Evolutionary conservation across 2,797 vertebrate genomes (phyloP).

Genomic region (Channallabes apus): DNA sequence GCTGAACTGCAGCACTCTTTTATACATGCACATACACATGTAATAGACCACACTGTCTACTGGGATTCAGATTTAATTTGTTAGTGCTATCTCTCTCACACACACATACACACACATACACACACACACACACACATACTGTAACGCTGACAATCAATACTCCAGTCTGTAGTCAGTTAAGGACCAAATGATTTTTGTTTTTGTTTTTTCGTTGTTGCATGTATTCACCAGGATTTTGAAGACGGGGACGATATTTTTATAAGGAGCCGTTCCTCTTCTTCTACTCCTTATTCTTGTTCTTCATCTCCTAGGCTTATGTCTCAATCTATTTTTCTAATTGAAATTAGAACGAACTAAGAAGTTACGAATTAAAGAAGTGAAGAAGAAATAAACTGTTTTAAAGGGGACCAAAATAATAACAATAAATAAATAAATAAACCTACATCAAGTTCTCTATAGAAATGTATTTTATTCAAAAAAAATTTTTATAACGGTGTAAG

Average conservation of each 20-base stretch:
- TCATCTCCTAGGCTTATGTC: slow-evolving; percentile 55
- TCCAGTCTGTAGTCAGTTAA: slow-evolving; percentile 28
- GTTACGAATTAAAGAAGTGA: slow-evolving; percentile 59
- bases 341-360: slow-evolving; percentile 60
- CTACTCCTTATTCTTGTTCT: background rate
- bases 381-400: slow-evolving; percentile 63
- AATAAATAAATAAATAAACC: slow-evolving; percentile 42
- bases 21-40: slow-evolving; percentile 28
- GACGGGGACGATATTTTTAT: slow-evolving; percentile 76
- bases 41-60: slow-evolving; percentile 63
- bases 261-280: slow-evolving; percentile 69
- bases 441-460: slow-evolving; percentile 64
- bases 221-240: slow-evolving; percentile 65
- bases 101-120: no score
- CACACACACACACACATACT: slow-evolving; percentile 33
- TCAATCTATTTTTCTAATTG: slow-evolving; percentile 81
- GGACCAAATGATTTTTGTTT: slow-evolving; percentile 63
- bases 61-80: slow-evolving; percentile 44
- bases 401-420: slow-evolving; percentile 74
- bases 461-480: slow-evolving; percentile 70
- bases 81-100: slow-evolving; percentile 48
- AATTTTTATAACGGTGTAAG: slow-evolving; percentile 72
- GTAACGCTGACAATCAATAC: slow-evolving; percentile 56
- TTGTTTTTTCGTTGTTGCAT: slow-evolving; percentile 52
- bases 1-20: slow-evolving; percentile 51